Evolutionary conservation across 2,888 invertebrate genomes (phyloP), one percentile per base, ranked within the genome.

Genomic region (Conistra vaccinii): DNA sequence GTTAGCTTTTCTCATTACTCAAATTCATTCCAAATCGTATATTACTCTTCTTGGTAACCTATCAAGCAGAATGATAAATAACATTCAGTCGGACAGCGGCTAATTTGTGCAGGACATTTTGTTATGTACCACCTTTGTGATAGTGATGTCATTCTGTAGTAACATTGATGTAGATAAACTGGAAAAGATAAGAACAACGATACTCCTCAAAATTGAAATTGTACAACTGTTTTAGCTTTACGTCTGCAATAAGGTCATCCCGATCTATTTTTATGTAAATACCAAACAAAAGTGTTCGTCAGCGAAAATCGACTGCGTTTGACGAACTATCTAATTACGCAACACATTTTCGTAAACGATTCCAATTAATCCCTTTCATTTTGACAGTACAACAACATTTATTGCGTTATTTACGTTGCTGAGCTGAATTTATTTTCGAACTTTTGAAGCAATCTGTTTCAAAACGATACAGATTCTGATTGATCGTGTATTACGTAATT

Each of bases 31-130:
- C 39, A 39, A 39, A 39, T 39, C 39, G 39, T 39, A 39, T 39
- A 39, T 10, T 39, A 39, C 42, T 14, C 4, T 42, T 42, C 17
- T 57, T 48, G 20, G 0, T 39, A 14, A 66, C 29, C 20, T 57
- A 61, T 55, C 58, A 39, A 63, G 29, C 20, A 23, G 48, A 9
- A 60, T 29, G 39, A 79, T 79, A 73, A 73, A 78, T 78, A 39
- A 26, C 51, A 57, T 70, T 55, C 9, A 51, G 26, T 45, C 42
- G 20, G 55, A 69, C 67, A 63, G 81, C 80, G 78, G 88, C 85
- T 90, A 91, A 90, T 91, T 88, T 87, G 74, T 85, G 83, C 86
- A 83, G 86, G 86, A 89, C 90, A 88, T 91, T 91, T 91, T 14
- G 84, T 89, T 87, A 90, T 86, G 58, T 87, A 87, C 83, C 79